Percentiles rank a stretch among this genome's conserved stretches.
Conservation (phyloP, 1,140 invertebrate species). For the Nephotettix cincticeps region DNA sequence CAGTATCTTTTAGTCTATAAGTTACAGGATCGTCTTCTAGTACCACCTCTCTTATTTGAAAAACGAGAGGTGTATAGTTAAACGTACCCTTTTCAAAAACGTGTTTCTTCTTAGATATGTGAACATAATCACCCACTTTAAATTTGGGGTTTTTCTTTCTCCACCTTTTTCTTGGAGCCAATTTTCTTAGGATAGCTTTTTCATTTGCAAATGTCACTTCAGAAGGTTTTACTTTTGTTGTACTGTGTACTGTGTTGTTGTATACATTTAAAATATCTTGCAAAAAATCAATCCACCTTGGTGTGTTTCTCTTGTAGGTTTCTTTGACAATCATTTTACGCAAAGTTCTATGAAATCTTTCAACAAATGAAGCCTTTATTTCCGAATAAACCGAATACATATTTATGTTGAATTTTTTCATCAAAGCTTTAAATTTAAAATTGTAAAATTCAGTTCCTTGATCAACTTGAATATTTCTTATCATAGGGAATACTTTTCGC, state of each 20-base stretch:
- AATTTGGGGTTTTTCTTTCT: not conserved
- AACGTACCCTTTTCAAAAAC: no score
- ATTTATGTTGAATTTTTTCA: slow-evolving; percentile 43
- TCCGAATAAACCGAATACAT: slow-evolving; percentile 45
- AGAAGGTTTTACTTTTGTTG: not conserved
- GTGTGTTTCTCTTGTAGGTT: slow-evolving; percentile 43
- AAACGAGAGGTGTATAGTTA: no score
- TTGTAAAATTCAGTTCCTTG: slow-evolving; percentile 45
- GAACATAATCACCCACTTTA: not conserved
- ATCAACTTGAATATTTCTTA: slow-evolving; percentile 36
- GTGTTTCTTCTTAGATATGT: not conserved
- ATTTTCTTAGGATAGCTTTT: not conserved
- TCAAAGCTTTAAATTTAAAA: slow-evolving; percentile 39
- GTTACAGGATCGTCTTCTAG: no score
- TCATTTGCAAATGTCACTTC: not conserved
- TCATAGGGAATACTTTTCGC: not conserved
- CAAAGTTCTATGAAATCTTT: slow-evolving; percentile 48
- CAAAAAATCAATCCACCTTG: slow-evolving; percentile 33
- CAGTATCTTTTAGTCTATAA: no score
- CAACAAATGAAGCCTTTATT: slow-evolving; percentile 47
- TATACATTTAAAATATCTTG: slow-evolving; percentile 43
- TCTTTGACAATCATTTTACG: slow-evolving; percentile 45
- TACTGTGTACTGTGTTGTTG: slow-evolving; percentile 40
- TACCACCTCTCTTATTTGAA: no score
- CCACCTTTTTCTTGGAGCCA: no score